phyloP scores from a whole-genome alignment of 2,113 vertebrate species.

The Rhea pennata region DNA sequence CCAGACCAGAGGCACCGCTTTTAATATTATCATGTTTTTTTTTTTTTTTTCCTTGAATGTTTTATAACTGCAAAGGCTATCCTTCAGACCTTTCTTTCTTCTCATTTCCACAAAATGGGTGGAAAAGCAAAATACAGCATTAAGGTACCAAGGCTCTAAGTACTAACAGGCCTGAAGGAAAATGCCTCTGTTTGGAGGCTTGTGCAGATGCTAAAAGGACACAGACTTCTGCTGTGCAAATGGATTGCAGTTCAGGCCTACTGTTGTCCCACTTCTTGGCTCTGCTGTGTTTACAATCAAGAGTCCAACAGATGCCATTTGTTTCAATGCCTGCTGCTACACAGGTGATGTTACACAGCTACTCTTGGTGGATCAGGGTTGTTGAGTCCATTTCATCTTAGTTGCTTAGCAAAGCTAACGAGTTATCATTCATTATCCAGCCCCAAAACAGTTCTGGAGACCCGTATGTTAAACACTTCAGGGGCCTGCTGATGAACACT shows the following conservation, averaged over 20 bases:
- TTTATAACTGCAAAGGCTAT: fast-evolving
- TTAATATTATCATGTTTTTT: neutral
- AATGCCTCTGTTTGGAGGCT: neutral
- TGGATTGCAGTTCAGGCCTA: fast-evolving
- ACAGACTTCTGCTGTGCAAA: too few species aligned
- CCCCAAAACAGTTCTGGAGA: neutral
- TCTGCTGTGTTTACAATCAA: neutral
- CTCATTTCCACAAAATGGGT: neutral
- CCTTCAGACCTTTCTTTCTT: neutral
- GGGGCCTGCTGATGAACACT: neutral
- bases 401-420: neutral
- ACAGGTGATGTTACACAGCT: fast-evolving
- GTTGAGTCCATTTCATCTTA: neutral
- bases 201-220: neutral
- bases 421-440: neutral
- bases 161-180: neutral
- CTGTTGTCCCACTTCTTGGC: neutral
- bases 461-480: fast-evolving
- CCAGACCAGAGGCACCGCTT: neutral
- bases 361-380: neutral
- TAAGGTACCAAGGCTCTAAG: neutral
- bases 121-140: neutral
- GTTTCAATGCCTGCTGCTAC: too few species aligned
- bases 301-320: neutral
- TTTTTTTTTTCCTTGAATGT: neutral